These are phyloP conservation scores for Cyrtonyx montezumae DNA, from an alignment of 2,113 vertebrate genomes.

Conservation along the genomic window DNA sequence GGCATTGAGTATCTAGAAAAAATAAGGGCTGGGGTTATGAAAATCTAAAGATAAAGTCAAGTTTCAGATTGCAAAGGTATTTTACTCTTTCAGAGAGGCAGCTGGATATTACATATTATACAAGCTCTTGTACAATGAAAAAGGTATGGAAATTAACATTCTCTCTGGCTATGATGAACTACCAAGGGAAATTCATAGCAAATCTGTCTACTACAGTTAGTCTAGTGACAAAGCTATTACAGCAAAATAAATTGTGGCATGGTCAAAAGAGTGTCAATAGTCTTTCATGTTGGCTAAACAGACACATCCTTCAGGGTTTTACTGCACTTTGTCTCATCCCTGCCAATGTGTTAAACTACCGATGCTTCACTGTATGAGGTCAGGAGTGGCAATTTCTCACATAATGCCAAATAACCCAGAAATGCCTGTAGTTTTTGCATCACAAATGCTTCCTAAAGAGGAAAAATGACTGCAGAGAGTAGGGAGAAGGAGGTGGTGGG, in stretches of 20 bases:
- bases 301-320: slow-evolving; percentile 55
- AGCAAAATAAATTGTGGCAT: slow-evolving; percentile 69
- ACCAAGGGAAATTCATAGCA: slow-evolving; percentile 53
- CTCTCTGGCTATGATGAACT: slow-evolving; percentile 58
- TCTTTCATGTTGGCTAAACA: slow-evolving; percentile 63
- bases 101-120: slow-evolving; percentile 9
- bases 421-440: slow-evolving; percentile 62
- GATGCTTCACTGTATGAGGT: slow-evolving; percentile 58
- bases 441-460: slow-evolving; percentile 18
- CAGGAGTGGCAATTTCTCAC: slow-evolving; percentile 61
- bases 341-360: slow-evolving; percentile 68
- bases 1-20: not conserved
- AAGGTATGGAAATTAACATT: slow-evolving; percentile 64
- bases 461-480: not conserved
- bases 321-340: slow-evolving; percentile 19
- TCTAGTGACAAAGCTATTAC: slow-evolving; percentile 46
- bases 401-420: slow-evolving; percentile 56
- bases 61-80: slow-evolving; percentile 11
- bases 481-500: not conserved
- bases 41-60: slow-evolving; percentile 7
- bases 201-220: slow-evolving; percentile 50
- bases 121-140: slow-evolving; percentile 28
- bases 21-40: slow-evolving; percentile 22
- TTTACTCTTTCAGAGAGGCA: slow-evolving; percentile 32
- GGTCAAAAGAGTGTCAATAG: slow-evolving; percentile 69